A percentile compares a stretch with the other conserved stretches of the same genome.
Conservation (phyloP, 2,113 vertebrate species). For the Megaptera novaeangliae region DNA sequence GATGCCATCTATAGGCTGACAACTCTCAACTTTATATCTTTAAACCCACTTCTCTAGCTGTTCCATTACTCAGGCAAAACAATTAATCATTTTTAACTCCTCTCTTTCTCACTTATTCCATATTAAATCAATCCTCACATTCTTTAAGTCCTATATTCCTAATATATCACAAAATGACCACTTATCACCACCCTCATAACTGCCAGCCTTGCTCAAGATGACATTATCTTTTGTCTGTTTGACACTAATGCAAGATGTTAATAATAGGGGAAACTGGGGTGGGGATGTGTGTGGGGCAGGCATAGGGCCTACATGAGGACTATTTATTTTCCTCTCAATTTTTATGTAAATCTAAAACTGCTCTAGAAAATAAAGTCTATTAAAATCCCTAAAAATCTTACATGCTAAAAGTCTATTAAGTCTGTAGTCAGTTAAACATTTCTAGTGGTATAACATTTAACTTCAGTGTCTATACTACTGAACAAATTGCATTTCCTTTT, state of each 20-base stretch:
- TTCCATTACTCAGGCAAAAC: neutral
- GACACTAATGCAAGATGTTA: neutral
- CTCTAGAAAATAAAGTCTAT: too few species aligned
- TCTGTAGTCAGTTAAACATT: neutral
- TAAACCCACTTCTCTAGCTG: neutral
- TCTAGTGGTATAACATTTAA: neutral
- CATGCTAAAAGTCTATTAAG: too few species aligned
- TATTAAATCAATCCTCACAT: neutral
- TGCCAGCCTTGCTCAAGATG: neutral
- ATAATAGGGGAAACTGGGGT: neutral
- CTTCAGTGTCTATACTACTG: neutral
- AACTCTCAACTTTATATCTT: neutral
- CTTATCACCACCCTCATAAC: too few species aligned
- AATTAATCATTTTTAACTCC: neutral
- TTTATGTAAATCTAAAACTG: neutral
- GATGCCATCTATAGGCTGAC: neutral
- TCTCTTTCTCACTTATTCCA: neutral
- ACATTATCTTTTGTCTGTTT: neutral
- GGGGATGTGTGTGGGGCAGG: too few species aligned
- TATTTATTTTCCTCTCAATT: neutral
- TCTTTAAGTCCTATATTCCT: neutral
- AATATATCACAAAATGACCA: neutral
- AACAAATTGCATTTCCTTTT: neutral
- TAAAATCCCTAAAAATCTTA: too few species aligned
- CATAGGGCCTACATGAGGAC: neutral